Conservation (phyloP, 2,797 vertebrate genomes). For the Cynopterus sphinx region DNA sequence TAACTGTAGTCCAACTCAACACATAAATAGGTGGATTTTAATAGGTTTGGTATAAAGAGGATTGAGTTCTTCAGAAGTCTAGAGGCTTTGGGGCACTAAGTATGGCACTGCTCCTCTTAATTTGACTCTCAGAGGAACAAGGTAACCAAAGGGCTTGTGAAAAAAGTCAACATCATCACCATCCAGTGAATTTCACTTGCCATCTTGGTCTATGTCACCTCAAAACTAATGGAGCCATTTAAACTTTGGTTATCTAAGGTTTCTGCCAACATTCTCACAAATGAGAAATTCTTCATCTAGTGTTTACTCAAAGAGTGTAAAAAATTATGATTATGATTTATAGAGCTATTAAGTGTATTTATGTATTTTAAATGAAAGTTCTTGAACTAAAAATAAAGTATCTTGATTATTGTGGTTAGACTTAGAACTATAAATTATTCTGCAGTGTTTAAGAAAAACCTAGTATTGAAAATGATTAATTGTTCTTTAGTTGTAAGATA, state of each 20-base stretch:
- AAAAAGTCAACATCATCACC: background rate
- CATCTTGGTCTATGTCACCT: background rate
- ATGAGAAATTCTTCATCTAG: background rate
- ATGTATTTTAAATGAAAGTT: background rate
- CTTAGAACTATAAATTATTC: background rate
- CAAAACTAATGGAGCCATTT: background rate
- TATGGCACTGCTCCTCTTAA: background rate
- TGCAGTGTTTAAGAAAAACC: background rate
- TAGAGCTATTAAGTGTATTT: background rate
- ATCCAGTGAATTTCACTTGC: background rate
- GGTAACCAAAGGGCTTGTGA: background rate
- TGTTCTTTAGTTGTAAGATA: background rate
- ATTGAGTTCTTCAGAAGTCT: background rate
- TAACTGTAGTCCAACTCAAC: background rate
- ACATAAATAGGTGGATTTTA: background rate
- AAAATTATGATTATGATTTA: background rate
- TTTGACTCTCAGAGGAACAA: background rate
- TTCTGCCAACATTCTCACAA: background rate
- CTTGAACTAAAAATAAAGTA: background rate
- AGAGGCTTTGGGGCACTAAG: background rate
- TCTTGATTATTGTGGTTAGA: background rate
- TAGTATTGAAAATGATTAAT: background rate
- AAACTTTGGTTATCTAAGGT: background rate
- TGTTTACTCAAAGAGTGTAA: background rate
- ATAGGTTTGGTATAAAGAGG: background rate